Conservation (phyloP, 1,140 invertebrate genomes). For the Aleiodes sp. region DNA sequence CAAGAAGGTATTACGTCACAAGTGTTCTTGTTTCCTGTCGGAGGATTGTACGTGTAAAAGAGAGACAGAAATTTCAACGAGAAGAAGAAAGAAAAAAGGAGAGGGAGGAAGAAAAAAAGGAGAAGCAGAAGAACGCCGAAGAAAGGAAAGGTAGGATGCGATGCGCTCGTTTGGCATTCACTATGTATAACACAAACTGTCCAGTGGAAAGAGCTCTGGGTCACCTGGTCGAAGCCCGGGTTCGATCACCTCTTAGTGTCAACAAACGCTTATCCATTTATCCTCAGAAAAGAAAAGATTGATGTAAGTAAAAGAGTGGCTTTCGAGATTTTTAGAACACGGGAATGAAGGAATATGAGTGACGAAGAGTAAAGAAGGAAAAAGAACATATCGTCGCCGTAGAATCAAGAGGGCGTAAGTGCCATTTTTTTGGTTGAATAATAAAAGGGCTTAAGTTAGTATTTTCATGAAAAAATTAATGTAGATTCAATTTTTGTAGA, state of each 20-base stretch:
- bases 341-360: too few species aligned
- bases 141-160: slow-evolving; percentile 41
- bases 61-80: not conserved
- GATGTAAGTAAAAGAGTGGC: too few species aligned
- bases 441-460: too few species aligned
- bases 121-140: slow-evolving; percentile 25
- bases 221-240: slow-evolving; percentile 49
- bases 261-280: slow-evolving; percentile 33
- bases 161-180: slow-evolving; percentile 29
- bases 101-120: slow-evolving; percentile 23
- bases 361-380: too few species aligned
- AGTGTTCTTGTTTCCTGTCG: slow-evolving; percentile 41
- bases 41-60: not conserved
- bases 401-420: too few species aligned
- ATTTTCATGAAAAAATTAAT: too few species aligned
- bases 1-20: slow-evolving; percentile 57
- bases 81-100: not conserved
- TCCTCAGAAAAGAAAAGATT: too few species aligned
- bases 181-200: slow-evolving; percentile 11
- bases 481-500: too few species aligned
- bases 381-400: too few species aligned
- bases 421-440: too few species aligned
- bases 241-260: slow-evolving; percentile 47
- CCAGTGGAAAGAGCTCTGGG: slow-evolving; percentile 46
- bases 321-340: too few species aligned